Evolutionary conservation across 1,140 invertebrate species (phyloP), one percentile per base, ranked within the genome.

Genomic region (Parasteatoda tepidariorum): DNA sequence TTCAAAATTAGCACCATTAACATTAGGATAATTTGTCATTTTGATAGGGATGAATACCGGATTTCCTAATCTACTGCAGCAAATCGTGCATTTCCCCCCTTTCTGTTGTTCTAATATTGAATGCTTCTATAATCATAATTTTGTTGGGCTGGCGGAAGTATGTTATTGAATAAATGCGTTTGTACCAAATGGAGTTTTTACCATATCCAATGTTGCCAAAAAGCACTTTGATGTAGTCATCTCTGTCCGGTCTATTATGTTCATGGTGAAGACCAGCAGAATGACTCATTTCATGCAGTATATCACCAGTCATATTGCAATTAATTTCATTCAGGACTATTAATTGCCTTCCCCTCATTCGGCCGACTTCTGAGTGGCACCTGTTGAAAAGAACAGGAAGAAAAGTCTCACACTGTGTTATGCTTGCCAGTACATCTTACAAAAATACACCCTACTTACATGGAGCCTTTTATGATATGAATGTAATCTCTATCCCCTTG

Each of bases 141-240:
- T 48, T 48, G 18, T 48, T 48, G 18, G 7, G 18, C 7, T 48
- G 7, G 18, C 18, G 18, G 18, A 48, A 48, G 7, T 48, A 48
- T 48, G 41, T 48, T 48, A 48, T 48, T 48, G 41, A 48, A 48
- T 7, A 18, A 9, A 9, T 9, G 18, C 18, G 7, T 48, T 9
- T 48, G 18, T 9, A 48, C n/a, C n/a, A n/a, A n/a, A n/a, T 24
- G 6, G 6, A 15, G 57, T 11, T 28, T 22, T 94, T 94, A 9
- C 92, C 88, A 89, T 90, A 59, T 30, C 55, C 55, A 38, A 75
- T 75, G 24, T 75, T 75, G n/a, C 59, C 30, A 18, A 75, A 92
- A 62, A 91, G 87, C 38, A 94, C 91, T 3, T 86, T 88, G 7
- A 94, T 90, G 86, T 90, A 94, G 0, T 92, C 87, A 85, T 94